phyloP scores from a whole-genome alignment of 2,888 invertebrate species.

The Corythucha ciliata region DNA sequence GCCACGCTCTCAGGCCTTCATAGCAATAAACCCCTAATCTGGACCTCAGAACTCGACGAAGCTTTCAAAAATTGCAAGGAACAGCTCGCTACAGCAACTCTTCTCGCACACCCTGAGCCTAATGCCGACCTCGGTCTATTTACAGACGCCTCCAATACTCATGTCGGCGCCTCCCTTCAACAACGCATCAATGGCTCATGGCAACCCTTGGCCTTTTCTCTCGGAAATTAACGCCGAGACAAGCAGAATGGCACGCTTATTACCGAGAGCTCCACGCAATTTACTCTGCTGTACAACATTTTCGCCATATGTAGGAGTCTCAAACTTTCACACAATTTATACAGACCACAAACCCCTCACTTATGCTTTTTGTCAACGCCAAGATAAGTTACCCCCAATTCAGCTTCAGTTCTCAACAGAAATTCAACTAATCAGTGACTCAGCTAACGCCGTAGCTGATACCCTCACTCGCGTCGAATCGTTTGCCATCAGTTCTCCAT shows the following conservation, averaged over 20 bases:
- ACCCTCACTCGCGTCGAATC: conserved; percentile 15
- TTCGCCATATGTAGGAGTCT: conserved; percentile 28
- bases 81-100: conserved; percentile 18
- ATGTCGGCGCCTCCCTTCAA: too few species aligned
- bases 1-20: conserved; percentile 26
- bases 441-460: conserved; percentile 35
- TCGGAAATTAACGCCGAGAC: conserved; percentile 29
- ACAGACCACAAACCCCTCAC: conserved; percentile 19
- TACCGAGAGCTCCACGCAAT: conserved; percentile 23
- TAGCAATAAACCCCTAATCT: conserved; percentile 29
- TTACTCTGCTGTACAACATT: conserved; percentile 7
- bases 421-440: conserved; percentile 15
- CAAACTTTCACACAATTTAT: neutral
- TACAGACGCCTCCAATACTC: too few species aligned
- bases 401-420: conserved; percentile 9
- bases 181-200: too few species aligned
- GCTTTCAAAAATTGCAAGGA: conserved; percentile 31
- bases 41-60: conserved; percentile 23
- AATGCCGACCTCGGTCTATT: neutral
- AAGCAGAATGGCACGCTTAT: conserved; percentile 40
- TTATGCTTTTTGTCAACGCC: conserved; percentile 15
- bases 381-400: conserved; percentile 26
- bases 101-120: conserved; percentile 27
- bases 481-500: too few species aligned
- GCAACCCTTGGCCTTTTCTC: conserved; percentile 28